Conservation (phyloP, 2,888 invertebrate genomes). For the Watsonalla binaria region DNA sequence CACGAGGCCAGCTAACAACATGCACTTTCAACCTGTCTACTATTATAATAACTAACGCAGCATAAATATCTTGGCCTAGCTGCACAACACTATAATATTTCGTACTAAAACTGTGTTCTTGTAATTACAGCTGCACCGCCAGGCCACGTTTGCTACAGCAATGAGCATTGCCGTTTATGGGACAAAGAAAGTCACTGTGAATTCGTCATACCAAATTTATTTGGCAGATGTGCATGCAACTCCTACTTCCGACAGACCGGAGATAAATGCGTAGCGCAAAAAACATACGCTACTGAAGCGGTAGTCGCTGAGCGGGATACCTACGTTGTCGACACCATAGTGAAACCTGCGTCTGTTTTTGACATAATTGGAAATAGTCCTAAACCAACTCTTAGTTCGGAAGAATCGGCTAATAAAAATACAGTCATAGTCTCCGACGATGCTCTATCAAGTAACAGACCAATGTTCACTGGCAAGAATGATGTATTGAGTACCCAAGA, state of each 20-base stretch:
- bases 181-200: constrained; percentile 91
- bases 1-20: constrained; percentile 34
- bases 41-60: no score
- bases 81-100: neutral
- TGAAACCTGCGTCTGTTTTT: constrained; percentile 27
- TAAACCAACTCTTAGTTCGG: constrained; percentile 33
- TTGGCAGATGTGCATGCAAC: constrained; percentile 92
- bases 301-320: constrained; percentile 62
- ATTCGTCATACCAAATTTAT: constrained; percentile 92
- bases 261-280: constrained; percentile 79
- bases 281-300: constrained; percentile 56
- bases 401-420: constrained; percentile 29
- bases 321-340: constrained; percentile 28
- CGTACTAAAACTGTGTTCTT: neutral
- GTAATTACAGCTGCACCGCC: constrained; percentile 86
- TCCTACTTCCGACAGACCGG: constrained; percentile 81
- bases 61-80: neutral
- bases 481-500: constrained; percentile 62
- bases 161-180: constrained; percentile 92
- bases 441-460: constrained; percentile 54
- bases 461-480: constrained; percentile 54
- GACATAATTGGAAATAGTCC: constrained; percentile 33
- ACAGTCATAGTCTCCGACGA: constrained; percentile 44
- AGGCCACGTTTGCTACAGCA: constrained; percentile 93
- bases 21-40: constrained; percentile 24